These are phyloP conservation scores for pig (Sus scrofa) DNA, from an alignment of 2,113 vertebrate species.

Conservation along the genomic window DNA sequence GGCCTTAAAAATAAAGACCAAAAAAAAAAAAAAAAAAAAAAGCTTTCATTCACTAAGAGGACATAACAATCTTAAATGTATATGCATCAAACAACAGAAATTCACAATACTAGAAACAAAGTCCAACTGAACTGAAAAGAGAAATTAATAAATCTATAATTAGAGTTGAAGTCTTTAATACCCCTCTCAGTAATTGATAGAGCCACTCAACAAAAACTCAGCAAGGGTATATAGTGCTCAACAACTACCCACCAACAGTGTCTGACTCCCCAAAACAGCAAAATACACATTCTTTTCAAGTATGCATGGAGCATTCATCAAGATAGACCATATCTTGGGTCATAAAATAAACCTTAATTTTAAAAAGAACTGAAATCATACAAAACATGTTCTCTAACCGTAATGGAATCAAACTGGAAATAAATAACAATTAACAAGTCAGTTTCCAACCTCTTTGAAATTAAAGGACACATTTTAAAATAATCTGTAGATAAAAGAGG, in stretches of 20 bases:
- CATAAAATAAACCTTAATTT: constrained; percentile 15
- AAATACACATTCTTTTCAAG: background rate
- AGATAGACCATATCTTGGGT: background rate
- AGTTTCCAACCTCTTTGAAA: background rate
- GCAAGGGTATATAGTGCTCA: background rate
- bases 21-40: no score
- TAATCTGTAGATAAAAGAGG: constrained; percentile 45
- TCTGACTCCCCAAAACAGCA: background rate
- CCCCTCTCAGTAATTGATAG: background rate
- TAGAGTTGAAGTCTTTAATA: background rate
- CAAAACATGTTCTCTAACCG: background rate
- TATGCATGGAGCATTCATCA: background rate
- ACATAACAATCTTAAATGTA: background rate
- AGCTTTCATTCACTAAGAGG: background rate
- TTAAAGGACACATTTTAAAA: constrained; percentile 25
- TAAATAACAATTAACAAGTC: background rate
- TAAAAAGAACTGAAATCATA: constrained; percentile 45
- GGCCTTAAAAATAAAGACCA: no score
- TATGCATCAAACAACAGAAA: background rate
- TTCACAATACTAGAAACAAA: constrained; percentile 42
- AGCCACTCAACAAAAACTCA: constrained; percentile 37
- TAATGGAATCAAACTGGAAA: constrained; percentile 22
- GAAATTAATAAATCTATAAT: background rate
- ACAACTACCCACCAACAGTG: background rate
- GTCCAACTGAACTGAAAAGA: constrained; percentile 16